Conservation (phyloP, 2,888 invertebrate species). For the Cheilosia pagana region DNA sequence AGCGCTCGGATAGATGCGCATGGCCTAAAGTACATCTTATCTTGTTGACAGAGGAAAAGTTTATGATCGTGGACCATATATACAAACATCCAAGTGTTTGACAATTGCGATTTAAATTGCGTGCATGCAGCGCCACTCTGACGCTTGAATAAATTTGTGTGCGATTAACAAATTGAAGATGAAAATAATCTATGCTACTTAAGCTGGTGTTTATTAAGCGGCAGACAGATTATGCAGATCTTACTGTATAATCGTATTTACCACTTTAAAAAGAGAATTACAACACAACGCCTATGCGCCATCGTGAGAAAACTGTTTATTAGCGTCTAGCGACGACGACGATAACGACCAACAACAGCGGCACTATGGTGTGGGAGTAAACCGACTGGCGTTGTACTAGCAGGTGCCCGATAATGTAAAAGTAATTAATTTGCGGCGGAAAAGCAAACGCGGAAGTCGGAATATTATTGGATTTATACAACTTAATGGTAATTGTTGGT, state of each 20-base stretch:
- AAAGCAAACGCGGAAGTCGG: not conserved
- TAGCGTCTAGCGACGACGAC: not conserved
- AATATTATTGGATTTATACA: not conserved
- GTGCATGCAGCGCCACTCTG: conserved; percentile 67
- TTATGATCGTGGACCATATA: conserved; percentile 46
- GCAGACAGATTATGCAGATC: conserved; percentile 43
- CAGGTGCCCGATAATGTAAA: conserved; percentile 36
- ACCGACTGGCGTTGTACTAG: conserved; percentile 7
- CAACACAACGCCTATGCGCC: conserved; percentile 32
- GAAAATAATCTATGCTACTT: conserved; percentile 37
- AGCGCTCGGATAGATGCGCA: conserved; percentile 58
- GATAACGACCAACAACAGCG: not conserved
- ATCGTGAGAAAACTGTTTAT: conserved; percentile 42
- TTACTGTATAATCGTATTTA: conserved; percentile 26
- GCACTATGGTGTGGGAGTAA: conserved; percentile 9
- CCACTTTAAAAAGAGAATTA: conserved; percentile 18
- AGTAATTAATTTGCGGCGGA: conserved; percentile 7
- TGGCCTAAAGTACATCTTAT: conserved; percentile 64
- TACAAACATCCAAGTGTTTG: conserved; percentile 22
- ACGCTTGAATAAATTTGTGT: conserved; percentile 61
- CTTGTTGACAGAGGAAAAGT: conserved; percentile 49
- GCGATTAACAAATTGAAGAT: conserved; percentile 67
- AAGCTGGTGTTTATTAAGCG: conserved; percentile 33
- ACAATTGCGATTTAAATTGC: conserved; percentile 59
- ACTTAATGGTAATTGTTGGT: not conserved